Conservation (phyloP, 2,888 invertebrate genomes). For the Nymphalis urticae region DNA sequence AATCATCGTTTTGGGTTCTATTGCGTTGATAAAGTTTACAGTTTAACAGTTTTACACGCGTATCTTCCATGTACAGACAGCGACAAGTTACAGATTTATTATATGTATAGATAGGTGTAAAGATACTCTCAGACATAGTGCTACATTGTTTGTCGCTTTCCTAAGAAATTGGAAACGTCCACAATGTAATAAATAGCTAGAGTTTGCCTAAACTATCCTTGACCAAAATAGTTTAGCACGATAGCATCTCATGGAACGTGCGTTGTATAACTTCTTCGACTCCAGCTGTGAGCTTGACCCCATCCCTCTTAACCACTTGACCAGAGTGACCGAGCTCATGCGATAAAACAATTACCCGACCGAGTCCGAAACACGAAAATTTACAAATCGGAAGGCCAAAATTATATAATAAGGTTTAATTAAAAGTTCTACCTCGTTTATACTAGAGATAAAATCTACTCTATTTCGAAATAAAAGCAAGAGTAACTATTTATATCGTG, state of each 20-base stretch:
- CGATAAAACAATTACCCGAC: slow-evolving; percentile 80
- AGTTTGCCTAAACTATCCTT: slow-evolving; percentile 69
- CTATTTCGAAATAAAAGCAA: slow-evolving; percentile 11
- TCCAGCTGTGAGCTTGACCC: slow-evolving; percentile 47
- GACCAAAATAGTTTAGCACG: slow-evolving; percentile 68
- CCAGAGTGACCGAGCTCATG: slow-evolving; percentile 69
- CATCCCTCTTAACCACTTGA: slow-evolving; percentile 46
- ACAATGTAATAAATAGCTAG: slow-evolving; percentile 19
- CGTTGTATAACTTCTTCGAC: slow-evolving; percentile 59
- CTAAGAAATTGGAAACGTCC: slow-evolving; percentile 7
- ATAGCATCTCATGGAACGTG: slow-evolving; percentile 66
- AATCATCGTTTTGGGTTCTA: too few relatives aligned
- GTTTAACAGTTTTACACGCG: too few relatives aligned
- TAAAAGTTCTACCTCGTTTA: slow-evolving; percentile 26
- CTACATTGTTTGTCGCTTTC: background rate
- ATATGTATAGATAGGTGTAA: background rate
- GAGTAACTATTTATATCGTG: background rate
- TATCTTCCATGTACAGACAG: too few relatives aligned
- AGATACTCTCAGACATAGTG: background rate
- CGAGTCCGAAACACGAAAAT: slow-evolving; percentile 62
- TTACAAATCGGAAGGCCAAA: slow-evolving; percentile 51
- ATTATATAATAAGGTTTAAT: slow-evolving; percentile 37
- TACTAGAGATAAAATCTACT: slow-evolving; percentile 22
- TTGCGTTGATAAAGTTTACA: too few relatives aligned
- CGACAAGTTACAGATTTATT: too few relatives aligned